These are phyloP conservation scores for Etheostoma spectabile DNA, from an alignment of 2,113 vertebrate genomes.

Conservation along the genomic window DNA sequence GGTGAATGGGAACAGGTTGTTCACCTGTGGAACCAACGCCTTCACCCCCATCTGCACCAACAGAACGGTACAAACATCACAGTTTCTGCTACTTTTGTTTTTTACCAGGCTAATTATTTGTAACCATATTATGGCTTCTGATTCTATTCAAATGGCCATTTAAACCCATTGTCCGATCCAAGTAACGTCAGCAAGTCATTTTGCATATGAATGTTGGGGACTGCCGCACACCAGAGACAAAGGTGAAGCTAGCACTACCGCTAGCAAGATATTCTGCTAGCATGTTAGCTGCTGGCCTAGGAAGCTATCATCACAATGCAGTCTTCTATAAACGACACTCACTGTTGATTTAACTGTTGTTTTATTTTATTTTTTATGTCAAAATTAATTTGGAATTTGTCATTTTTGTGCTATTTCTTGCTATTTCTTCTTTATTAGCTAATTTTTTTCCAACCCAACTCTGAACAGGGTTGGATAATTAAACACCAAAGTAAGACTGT, in stretches of 20 bases:
- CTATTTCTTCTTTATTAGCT: too few species aligned
- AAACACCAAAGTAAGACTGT: background rate
- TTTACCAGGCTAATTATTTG: background rate
- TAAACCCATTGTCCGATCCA: background rate
- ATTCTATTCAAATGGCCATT: background rate
- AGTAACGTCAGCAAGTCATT: background rate
- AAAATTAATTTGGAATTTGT: background rate
- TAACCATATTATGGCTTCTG: background rate
- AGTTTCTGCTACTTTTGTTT: background rate
- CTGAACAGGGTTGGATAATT: background rate
- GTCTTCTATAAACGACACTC: background rate
- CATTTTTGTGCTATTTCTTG: background rate
- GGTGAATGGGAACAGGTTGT: constrained; percentile 92
- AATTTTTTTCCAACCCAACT: background rate
- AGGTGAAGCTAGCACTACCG: background rate
- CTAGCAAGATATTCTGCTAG: background rate
- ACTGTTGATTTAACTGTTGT: background rate
- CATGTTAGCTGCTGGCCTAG: background rate
- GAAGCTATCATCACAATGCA: background rate
- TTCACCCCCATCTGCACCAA: constrained; percentile 98
- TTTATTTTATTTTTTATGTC: background rate
- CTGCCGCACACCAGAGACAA: background rate
- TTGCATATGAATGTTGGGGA: background rate
- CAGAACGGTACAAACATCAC: constrained; percentile 87
- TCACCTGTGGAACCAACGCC: constrained; percentile 96